These are phyloP conservation scores for Muschampia plurimacula DNA, from an alignment of 2,888 invertebrate species.

Conservation along the genomic window DNA sequence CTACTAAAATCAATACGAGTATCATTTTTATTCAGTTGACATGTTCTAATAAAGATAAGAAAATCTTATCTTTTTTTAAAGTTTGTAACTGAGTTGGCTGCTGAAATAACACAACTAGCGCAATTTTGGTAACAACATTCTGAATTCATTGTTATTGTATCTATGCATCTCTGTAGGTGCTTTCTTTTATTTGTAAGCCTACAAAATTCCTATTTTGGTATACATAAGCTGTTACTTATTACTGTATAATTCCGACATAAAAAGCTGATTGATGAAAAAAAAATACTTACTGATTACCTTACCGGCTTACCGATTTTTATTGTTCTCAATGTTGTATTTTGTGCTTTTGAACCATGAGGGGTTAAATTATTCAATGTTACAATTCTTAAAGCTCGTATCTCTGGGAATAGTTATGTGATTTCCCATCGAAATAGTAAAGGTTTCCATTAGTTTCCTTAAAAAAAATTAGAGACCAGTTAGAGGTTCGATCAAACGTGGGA, in stretches of 20 bases:
- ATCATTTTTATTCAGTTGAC: no score
- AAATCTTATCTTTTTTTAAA: no score
- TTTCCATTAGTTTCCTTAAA: no score
- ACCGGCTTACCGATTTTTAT: slow-evolving; percentile 11
- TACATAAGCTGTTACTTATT: background rate
- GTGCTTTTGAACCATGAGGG: background rate
- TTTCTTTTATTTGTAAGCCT: background rate
- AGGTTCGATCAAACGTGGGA: no score
- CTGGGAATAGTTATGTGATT: background rate
- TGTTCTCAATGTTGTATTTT: slow-evolving; percentile 5
- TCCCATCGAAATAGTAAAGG: no score
- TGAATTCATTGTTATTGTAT: no score
- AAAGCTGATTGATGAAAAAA: background rate
- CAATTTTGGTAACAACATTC: no score
- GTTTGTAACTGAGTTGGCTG: no score
- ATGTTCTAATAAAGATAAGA: no score
- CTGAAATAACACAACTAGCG: no score
- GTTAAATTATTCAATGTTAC: background rate
- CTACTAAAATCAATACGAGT: no score
- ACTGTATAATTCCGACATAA: background rate
- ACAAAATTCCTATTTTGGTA: background rate
- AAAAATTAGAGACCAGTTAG: no score
- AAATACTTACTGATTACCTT: background rate
- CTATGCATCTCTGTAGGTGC: background rate
- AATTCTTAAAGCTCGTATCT: background rate